Percentiles rank a stretch among this genome's conserved stretches.
These are phyloP conservation scores for Artibeus jamaicensis DNA, from an alignment of 2,797 vertebrate genomes.

Conservation along the genomic window DNA sequence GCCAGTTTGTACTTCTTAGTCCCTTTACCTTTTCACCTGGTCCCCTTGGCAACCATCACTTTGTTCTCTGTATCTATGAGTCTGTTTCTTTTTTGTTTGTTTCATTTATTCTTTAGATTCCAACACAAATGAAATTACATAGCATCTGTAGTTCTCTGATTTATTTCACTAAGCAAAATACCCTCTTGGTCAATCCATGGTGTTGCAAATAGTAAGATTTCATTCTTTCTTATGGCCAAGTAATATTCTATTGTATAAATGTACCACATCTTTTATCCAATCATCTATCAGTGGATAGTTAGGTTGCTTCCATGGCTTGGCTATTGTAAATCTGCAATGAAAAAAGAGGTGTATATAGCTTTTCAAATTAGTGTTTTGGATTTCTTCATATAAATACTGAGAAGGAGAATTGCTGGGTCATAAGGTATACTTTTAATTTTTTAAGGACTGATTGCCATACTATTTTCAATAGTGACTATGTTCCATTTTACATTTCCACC, in stretches of 20 bases:
- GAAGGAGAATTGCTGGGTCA: neutral
- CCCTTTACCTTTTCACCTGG: neutral
- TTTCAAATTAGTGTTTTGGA: neutral
- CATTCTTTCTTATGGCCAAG: neutral
- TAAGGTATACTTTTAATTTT: neutral
- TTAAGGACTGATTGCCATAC: neutral
- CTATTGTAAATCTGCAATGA: neutral
- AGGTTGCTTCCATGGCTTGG: neutral
- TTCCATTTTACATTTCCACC: neutral
- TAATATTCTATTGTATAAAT: neutral
- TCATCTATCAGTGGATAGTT: neutral
- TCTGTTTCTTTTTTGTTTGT: neutral
- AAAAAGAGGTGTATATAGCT: neutral
- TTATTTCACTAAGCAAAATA: neutral
- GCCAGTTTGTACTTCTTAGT: neutral
- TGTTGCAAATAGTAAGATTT: neutral
- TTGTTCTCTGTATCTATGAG: neutral
- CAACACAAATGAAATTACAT: neutral
- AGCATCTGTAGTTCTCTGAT: neutral
- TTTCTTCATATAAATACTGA: neutral
- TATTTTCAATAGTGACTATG: neutral
- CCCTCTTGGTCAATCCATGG: neutral
- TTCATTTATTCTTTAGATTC: neutral
- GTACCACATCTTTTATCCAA: neutral
- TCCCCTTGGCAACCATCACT: neutral